Conservation (phyloP, 1,140 invertebrate species). For the Saccostrea glomerata region DNA sequence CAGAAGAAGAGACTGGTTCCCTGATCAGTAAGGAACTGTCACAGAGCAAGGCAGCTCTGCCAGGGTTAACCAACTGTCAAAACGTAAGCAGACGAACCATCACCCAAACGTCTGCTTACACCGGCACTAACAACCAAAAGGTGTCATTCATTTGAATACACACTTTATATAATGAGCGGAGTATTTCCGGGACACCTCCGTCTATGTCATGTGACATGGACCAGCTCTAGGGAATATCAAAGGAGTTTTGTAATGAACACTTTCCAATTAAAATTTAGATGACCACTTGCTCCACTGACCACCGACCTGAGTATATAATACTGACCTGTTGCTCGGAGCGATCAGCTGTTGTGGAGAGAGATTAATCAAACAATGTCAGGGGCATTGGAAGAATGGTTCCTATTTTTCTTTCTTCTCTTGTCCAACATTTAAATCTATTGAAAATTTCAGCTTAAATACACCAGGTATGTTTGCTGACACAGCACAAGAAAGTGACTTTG, state of each 20-base stretch:
- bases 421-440: slow-evolving; percentile 8
- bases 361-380: background rate
- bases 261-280: slow-evolving; percentile 9
- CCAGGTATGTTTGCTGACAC: background rate
- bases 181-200: background rate
- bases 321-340: background rate
- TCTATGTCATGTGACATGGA: background rate
- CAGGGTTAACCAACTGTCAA: background rate
- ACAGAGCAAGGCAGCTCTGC: background rate
- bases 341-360: background rate
- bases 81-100: background rate
- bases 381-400: background rate
- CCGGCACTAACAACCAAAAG: slow-evolving; percentile 1
- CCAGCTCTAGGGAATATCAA: background rate
- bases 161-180: background rate
- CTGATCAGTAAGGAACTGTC: background rate
- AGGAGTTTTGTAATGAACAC: background rate
- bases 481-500: background rate
- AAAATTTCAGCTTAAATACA: background rate
- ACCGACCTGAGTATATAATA: background rate
- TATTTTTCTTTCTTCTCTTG: background rate
- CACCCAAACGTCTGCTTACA: background rate
- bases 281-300: slow-evolving; percentile 20
- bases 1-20: background rate
- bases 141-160: slow-evolving; percentile 13